Evolutionary conservation across 1,140 invertebrate genomes (phyloP).

Genomic region (Sarcophaga bullata): DNA sequence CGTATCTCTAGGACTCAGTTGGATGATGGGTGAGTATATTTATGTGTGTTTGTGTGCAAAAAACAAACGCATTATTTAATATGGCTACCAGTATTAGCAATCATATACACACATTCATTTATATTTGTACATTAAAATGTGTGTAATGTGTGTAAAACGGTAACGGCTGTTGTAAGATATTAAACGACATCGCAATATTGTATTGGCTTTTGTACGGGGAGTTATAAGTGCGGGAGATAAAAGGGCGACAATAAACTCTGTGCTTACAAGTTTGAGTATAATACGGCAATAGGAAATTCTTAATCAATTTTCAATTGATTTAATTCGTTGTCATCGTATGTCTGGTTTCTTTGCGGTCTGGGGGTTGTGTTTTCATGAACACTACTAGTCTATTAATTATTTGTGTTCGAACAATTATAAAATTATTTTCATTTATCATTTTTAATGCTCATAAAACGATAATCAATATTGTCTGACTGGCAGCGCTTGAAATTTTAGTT

Average conservation of each 20-base stretch:
- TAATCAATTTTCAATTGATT: background rate
- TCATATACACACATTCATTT: conserved; percentile 6
- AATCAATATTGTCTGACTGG: too few relatives aligned
- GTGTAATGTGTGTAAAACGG: background rate
- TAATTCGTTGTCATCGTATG: background rate
- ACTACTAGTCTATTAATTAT: too few relatives aligned
- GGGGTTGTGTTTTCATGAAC: too few relatives aligned
- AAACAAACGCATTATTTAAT: background rate
- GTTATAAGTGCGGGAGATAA: too few relatives aligned
- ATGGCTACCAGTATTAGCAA: background rate
- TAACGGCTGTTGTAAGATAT: background rate
- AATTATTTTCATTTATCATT: too few relatives aligned
- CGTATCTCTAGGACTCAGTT: background rate
- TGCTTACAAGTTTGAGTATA: background rate
- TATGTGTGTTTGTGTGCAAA: background rate
- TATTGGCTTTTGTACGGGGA: too few relatives aligned
- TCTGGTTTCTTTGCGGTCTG: too few relatives aligned
- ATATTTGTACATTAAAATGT: conserved; percentile 6
- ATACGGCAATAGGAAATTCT: background rate
- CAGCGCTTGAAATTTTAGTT: background rate
- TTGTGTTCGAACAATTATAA: too few relatives aligned
- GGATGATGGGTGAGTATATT: background rate
- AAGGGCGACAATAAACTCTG: too few relatives aligned
- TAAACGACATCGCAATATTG: conserved; percentile 7
- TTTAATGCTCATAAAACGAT: too few relatives aligned